Evolutionary conservation across 2,797 vertebrate species (phyloP).

Genomic region (Varecia variegata): DNA sequence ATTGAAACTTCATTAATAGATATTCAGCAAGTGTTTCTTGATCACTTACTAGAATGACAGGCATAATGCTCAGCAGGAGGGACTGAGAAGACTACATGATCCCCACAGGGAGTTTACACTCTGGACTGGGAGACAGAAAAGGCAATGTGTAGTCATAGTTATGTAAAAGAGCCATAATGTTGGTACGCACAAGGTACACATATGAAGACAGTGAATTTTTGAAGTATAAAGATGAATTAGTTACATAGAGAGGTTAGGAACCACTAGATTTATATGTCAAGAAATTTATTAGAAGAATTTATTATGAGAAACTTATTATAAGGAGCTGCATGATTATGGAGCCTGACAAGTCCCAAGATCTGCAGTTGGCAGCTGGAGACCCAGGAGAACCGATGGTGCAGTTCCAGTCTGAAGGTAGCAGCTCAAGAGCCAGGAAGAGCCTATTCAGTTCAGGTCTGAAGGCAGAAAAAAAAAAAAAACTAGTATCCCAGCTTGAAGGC

Average conservation of each 20-base stretch:
- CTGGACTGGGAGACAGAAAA: slow-evolving; percentile 25
- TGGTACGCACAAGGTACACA: background rate
- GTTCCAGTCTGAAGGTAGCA: background rate
- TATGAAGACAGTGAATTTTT: background rate
- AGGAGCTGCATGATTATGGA: background rate
- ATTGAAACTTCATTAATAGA: background rate
- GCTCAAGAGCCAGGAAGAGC: background rate
- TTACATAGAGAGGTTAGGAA: background rate
- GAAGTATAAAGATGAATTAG: slow-evolving; percentile 32
- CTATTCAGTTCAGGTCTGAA: background rate
- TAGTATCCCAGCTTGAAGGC: background rate
- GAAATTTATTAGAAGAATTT: background rate
- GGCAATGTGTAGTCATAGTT: background rate
- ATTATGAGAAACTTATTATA: background rate
- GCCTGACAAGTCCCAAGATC: background rate
- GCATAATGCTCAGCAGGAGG: background rate
- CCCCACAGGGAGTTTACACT: background rate
- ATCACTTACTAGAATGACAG: background rate
- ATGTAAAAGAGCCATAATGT: background rate
- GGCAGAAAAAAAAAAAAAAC: background rate
- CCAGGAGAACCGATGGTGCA: background rate
- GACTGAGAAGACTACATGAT: background rate
- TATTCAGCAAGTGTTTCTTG: slow-evolving; percentile 16
- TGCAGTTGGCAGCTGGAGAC: background rate
- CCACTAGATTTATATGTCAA: background rate